Conservation (phyloP, 2,888 invertebrate species). For the Ophion obscuratus region DNA sequence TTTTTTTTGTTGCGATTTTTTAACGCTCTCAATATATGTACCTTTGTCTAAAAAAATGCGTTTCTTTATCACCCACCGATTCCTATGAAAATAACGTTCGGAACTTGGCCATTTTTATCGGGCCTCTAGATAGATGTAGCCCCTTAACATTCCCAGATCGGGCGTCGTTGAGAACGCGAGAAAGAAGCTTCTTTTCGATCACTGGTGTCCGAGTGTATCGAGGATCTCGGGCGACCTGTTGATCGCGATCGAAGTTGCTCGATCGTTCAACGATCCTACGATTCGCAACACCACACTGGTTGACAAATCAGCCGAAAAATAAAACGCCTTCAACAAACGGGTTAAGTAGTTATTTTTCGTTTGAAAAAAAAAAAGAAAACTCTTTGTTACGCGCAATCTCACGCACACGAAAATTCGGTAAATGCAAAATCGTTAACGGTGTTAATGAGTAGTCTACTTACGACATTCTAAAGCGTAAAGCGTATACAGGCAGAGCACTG, state of each 20-base stretch:
- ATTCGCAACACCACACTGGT: neutral
- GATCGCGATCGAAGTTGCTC: neutral
- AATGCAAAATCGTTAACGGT: slow-evolving; percentile 58
- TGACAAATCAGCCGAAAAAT: neutral
- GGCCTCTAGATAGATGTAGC: too few relatives aligned
- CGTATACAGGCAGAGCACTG: slow-evolving; percentile 69
- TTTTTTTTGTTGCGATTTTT: too few relatives aligned
- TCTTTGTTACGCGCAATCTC: slow-evolving; percentile 3
- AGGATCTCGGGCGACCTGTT: neutral
- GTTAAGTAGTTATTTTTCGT: neutral
- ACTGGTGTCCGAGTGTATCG: neutral
- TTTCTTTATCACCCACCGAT: too few relatives aligned
- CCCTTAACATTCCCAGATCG: neutral
- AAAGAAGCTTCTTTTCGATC: neutral
- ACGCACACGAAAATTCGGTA: slow-evolving; percentile 7
- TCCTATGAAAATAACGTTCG: too few relatives aligned
- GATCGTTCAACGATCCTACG: neutral
- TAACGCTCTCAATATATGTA: too few relatives aligned
- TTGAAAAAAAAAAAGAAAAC: neutral
- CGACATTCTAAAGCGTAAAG: slow-evolving; percentile 79
- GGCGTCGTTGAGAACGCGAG: slow-evolving; percentile 1
- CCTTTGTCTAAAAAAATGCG: too few relatives aligned
- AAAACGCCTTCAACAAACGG: neutral
- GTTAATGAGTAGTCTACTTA: slow-evolving; percentile 78
- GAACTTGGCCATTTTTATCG: too few relatives aligned